These are phyloP conservation scores for Xylocampa areola DNA, from an alignment of 2,888 invertebrate species.

Conservation along the genomic window DNA sequence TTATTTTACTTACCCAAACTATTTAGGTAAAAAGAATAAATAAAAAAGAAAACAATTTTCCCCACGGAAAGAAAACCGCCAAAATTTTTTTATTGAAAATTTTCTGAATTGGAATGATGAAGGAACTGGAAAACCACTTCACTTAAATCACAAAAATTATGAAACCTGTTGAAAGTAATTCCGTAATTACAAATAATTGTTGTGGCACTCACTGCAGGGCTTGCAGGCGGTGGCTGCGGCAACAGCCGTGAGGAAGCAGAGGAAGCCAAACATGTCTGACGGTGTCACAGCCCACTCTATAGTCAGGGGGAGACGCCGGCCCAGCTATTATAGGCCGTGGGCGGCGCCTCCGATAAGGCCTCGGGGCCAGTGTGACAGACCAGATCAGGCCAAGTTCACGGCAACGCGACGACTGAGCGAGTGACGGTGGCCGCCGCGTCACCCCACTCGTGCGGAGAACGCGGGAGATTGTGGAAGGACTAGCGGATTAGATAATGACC, in stretches of 20 bases:
- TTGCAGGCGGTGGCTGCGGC: slow-evolving; percentile 80
- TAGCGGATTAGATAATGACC: slow-evolving; percentile 79
- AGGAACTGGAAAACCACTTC: slow-evolving; percentile 36
- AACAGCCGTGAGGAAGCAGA: slow-evolving; percentile 79
- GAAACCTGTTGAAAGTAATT: slow-evolving; percentile 35
- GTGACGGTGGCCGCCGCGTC: slow-evolving; percentile 67
- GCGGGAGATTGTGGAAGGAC: slow-evolving; percentile 64
- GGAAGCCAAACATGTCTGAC: slow-evolving; percentile 86
- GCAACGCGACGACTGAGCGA: slow-evolving; percentile 83
- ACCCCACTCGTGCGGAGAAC: slow-evolving; percentile 60
- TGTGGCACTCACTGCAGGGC: slow-evolving; percentile 85
- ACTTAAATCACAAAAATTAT: slow-evolving; percentile 44
- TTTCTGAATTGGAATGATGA: background rate
- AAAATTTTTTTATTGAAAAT: background rate
- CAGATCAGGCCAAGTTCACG: slow-evolving; percentile 88
- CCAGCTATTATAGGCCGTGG: slow-evolving; percentile 89
- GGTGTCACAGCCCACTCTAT: slow-evolving; percentile 83
- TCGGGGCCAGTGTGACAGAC: slow-evolving; percentile 84
- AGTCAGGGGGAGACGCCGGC: slow-evolving; percentile 85
- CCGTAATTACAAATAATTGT: slow-evolving; percentile 39
- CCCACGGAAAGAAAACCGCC: background rate
- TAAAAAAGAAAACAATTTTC: slow-evolving; percentile 14
- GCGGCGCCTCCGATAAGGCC: slow-evolving; percentile 86
- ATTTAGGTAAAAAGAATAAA: slow-evolving; percentile 11
- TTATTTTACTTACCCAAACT: slow-evolving; percentile 31